Base-by-base conservation (phyloP, 1,140 invertebrate genomes). In the Bactericera cockerelli region DNA sequence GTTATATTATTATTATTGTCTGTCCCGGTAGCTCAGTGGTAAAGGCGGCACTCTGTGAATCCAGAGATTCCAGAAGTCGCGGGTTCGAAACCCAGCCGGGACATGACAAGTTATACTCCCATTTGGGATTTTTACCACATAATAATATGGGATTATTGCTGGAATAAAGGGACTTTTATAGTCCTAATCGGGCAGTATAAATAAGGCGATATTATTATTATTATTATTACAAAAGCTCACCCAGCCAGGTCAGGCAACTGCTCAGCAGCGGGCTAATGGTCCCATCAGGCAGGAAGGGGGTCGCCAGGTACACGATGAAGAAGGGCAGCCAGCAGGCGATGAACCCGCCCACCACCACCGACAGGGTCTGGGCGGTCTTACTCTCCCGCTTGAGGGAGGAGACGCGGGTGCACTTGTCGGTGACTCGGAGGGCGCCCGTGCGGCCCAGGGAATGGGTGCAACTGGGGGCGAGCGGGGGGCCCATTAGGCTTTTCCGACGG, bases 331-430 rank as follows among this genome's bases (percentile, higher is more conserved):
- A 93, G 64, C 90, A 95, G 1, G 88, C 80, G 4, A 95, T 81
- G 68, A 95, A 94, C 6, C 88, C 89, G 3, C 91, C 90, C 24
- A 94, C 89, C 1, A 95, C 91, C 24, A 94, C 81, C 10, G 88
- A 89, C 26, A 95, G 72, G 0, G 91, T 94, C 69, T 92, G 86
- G 13, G 91, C 88, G 0, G 90, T 92, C 74, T 92, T 90, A 1
- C 81, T 84, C 63, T 92, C 88, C 56, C 84, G 74, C 59, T 81
- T 72, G 59, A 82, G 74, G 13, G 81, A 81, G 1, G 80, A 81
- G 0, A 82, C 80, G 55, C 80, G 67, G 61, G 71, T 73, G 38
- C 25, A 57, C 19, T 49, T 49, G 22, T 49, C 42, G 4, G 42
- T 49, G n/a, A 49, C 4, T 4, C 42, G 42, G 4, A 49, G 42